A percentile compares a stretch with the other conserved stretches of the same genome.
These are phyloP conservation scores for Pammene aurita DNA, from an alignment of 2,888 invertebrate genomes.

Conservation along the genomic window DNA sequence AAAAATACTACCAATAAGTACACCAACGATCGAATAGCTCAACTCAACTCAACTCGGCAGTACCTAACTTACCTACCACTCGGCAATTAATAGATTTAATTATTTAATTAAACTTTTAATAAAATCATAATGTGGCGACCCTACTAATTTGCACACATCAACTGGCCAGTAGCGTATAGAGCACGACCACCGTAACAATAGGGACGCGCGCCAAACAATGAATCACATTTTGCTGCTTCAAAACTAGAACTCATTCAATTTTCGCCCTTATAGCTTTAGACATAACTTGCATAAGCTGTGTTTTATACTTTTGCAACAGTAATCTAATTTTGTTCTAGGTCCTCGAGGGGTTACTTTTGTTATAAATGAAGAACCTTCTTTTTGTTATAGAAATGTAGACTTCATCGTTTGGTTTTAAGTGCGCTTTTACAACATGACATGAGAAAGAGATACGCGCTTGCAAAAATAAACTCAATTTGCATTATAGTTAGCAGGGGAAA, in stretches of 20 bases:
- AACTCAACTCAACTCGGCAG: no score
- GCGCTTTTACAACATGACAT: neutral
- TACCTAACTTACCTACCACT: no score
- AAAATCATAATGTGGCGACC: conserved; percentile 50
- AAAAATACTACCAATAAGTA: no score
- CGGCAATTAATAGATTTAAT: no score
- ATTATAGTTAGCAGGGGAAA: conserved; percentile 63
- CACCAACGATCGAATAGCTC: no score
- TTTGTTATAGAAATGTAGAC: neutral
- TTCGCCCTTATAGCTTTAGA: conserved; percentile 49
- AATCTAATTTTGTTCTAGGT: conserved; percentile 44
- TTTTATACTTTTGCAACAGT: conserved; percentile 36
- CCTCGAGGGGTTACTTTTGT: conserved; percentile 8
- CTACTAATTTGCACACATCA: conserved; percentile 72
- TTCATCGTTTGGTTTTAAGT: neutral
- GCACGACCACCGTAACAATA: conserved; percentile 65
- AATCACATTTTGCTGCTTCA: conserved; percentile 50
- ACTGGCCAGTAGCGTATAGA: conserved; percentile 71
- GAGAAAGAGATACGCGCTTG: conserved; percentile 3
- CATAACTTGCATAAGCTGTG: conserved; percentile 43
- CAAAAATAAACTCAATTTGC: conserved; percentile 44
- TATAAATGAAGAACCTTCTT: neutral
- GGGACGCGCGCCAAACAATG: conserved; percentile 60
- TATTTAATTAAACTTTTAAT: neutral
- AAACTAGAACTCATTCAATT: conserved; percentile 47